phyloP scores from a whole-genome alignment of 1,140 invertebrate genomes.

The Brachionus rubens region DNA sequence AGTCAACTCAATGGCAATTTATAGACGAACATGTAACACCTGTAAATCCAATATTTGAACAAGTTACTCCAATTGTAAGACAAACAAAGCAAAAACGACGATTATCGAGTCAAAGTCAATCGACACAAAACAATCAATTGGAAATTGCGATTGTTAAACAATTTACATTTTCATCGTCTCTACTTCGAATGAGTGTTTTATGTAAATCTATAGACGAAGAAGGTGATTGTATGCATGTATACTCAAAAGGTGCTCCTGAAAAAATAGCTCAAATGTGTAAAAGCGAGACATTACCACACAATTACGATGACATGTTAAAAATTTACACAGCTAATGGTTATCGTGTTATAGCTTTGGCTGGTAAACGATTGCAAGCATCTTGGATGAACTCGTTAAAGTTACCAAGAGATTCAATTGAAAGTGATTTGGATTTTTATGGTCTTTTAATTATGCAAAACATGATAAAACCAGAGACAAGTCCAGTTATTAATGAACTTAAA shows the following conservation, averaged over 20 bases:
- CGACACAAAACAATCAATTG: conserved; percentile 49
- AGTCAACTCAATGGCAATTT: conserved; percentile 67
- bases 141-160: conserved; percentile 79
- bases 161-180: conserved; percentile 83
- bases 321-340: conserved; percentile 62
- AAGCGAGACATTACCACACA: conserved; percentile 53
- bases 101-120: conserved; percentile 67
- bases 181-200: conserved; percentile 87
- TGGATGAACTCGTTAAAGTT: conserved; percentile 32
- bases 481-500: conserved; percentile 73
- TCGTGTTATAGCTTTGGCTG: conserved; percentile 61
- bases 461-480: conserved; percentile 78
- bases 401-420: conserved; percentile 66
- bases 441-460: conserved; percentile 86
- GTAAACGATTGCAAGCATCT: conserved; percentile 55
- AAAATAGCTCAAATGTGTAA: conserved; percentile 70
- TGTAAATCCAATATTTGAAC: conserved; percentile 63
- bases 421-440: conserved; percentile 77
- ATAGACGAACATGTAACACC: conserved; percentile 70
- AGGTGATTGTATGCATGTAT: conserved; percentile 71
- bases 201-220: conserved; percentile 68
- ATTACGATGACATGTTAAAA: conserved; percentile 56
- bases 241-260: conserved; percentile 90
- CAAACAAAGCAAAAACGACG: conserved; percentile 66
- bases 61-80: conserved; percentile 30